phyloP scores from a whole-genome alignment of 1,140 invertebrate species.

The Drosophila athabasca region DNA sequence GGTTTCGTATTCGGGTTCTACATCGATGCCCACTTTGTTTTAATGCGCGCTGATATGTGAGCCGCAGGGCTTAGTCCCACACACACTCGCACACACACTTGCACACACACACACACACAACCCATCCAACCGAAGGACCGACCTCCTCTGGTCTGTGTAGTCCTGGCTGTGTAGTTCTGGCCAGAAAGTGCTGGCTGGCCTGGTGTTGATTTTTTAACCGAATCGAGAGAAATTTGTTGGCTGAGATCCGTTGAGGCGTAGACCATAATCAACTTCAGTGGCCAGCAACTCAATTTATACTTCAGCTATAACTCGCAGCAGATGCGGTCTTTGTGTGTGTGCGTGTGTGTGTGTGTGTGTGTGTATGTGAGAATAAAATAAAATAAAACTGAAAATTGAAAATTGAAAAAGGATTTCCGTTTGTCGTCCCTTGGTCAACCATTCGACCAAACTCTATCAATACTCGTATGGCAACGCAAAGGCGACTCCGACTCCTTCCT shows the following conservation, averaged over 20 bases:
- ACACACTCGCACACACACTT: conserved; percentile 17
- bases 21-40: conserved; percentile 80
- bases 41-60: conserved; percentile 80
- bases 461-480: not conserved
- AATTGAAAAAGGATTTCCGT: conserved; percentile 79
- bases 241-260: conserved; percentile 75
- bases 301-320: conserved; percentile 67
- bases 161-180: no score
- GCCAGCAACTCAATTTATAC: conserved; percentile 79
- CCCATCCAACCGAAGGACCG: no score
- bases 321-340: conserved; percentile 32
- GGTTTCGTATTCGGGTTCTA: conserved; percentile 56
- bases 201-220: conserved; percentile 78
- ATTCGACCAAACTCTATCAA: conserved; percentile 53
- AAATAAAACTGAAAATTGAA: conserved; percentile 46
- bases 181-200: conserved; percentile 6
- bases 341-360: conserved; percentile 28
- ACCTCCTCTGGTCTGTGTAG: no score
- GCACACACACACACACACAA: conserved; percentile 10
- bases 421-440: conserved; percentile 66
- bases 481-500: conserved; percentile 6
- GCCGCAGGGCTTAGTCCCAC: conserved; percentile 73
- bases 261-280: conserved; percentile 80
- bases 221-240: conserved; percentile 79
- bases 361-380: conserved; percentile 28